Base-by-base conservation (phyloP, 1,140 invertebrate species). In the Plutomurus gul region DNA sequence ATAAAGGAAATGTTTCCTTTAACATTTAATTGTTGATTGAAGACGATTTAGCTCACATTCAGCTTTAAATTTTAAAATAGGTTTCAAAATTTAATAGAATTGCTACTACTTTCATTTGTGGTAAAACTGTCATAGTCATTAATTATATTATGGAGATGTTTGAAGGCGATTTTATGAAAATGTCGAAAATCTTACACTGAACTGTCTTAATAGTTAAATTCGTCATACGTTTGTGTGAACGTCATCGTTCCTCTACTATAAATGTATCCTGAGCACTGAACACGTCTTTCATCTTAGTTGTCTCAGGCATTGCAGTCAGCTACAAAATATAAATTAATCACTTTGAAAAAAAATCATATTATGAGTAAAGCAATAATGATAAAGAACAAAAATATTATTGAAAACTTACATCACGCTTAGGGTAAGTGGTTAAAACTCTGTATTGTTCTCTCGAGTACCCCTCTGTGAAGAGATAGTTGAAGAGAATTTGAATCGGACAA, bases 261-360 rank as follows among this genome's bases (percentile, higher is more conserved):
- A 84, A 46, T n/a, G 83, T 84, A 60, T 84, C 83, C 73, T 84
- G 83, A 81, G 81, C 40, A 49, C 75, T 81, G 77, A 84, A 84
- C n/a, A 84, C 73, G 10, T 76, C 72, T 49, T 75, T 71, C 75
- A 84, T 77, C 46, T 37, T 13, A 18, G 37, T 65, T n/a, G 46
- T 65, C 27, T 81, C 81, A 40, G 47, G 10, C 51, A 81, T 39
- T 10, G 76, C 30, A 20, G 80, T 77, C 46, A 84, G 77, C 83
- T 84, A 46, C 10, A 73, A 51, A 65, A 20, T 60, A 27, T 25
- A 60, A 81, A 81, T 37, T 10, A 60, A 60, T 27, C 39, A 39
- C 11, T 8, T 7, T 10, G 7, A 13, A 10, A 13, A 22, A 72
- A 70, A 11, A 27, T 11, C 27, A 10, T 10, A 60, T 10, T 25